phyloP scores from a whole-genome alignment of 1,140 invertebrate genomes.

The Sycophaga agraensis region DNA sequence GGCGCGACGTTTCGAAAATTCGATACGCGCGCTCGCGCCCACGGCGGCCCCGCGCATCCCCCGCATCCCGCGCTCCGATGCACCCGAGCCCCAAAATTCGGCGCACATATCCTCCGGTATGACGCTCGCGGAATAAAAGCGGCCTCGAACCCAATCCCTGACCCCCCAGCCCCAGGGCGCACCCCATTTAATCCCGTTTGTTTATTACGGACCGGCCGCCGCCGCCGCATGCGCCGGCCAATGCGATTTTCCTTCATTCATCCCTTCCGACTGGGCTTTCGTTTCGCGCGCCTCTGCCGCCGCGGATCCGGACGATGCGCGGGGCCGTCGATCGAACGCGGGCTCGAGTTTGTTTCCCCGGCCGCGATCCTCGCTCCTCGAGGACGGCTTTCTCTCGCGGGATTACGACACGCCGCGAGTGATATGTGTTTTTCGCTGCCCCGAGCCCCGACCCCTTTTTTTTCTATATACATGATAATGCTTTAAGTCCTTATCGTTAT shows the following conservation, averaged over 20 bases:
- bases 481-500: too few relatives aligned
- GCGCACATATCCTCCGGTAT: slow-evolving; percentile 4
- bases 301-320: slow-evolving; percentile 4
- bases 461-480: too few relatives aligned
- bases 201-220: slow-evolving; percentile 40
- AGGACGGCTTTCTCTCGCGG: too few relatives aligned
- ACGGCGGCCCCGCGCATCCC: too few relatives aligned
- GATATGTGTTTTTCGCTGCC: too few relatives aligned
- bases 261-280: slow-evolving; percentile 25
- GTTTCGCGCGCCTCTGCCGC: slow-evolving; percentile 15
- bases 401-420: too few relatives aligned
- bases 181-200: slow-evolving; percentile 38
- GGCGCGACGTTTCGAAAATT: slow-evolving; percentile 28
- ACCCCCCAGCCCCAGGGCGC: background rate
- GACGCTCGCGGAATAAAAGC: slow-evolving; percentile 5
- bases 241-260: slow-evolving; percentile 34
- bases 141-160: background rate
- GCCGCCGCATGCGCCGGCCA: slow-evolving; percentile 30
- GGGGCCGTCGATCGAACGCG: too few relatives aligned
- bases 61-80: background rate
- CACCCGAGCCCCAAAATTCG: slow-evolving; percentile 11
- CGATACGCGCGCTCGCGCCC: slow-evolving; percentile 17
- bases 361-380: slow-evolving; percentile 8
- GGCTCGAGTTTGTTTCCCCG: slow-evolving; percentile 10
- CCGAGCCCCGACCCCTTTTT: too few relatives aligned